Base-by-base conservation (phyloP, 2,888 invertebrate species). In the Deilephila porcellus region DNA sequence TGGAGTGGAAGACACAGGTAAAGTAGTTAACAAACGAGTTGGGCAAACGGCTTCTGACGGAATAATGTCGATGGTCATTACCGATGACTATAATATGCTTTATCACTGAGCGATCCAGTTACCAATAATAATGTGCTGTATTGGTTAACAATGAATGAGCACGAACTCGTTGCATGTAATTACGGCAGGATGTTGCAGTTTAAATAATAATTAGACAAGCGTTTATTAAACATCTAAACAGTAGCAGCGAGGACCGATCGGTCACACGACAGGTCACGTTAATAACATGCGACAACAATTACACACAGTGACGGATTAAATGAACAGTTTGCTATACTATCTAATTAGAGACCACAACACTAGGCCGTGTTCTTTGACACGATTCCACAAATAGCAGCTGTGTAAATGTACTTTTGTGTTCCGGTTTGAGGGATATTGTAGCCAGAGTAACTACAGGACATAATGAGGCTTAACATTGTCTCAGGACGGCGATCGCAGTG, bases 21-120 rank as follows among this genome's bases (percentile, higher is more conserved):
- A 45, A 67, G 52, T 67, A 17, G 63, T 76, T 60, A 71, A 70
- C 70, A 72, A 74, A 75, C 74, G 60, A 64, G 71, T 67, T 71
- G 73, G 80, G 80, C 79, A 81, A 80, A 79, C 73, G 74, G 64
- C 74, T 60, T 71, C 74, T 74, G 79, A 76, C 77, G 74, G 74
- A 73, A 73, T 82, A 83, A 83, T 80, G 80, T 75, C 74, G 70
- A 70, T 74, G 74, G 73, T 75, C 77, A 85, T 83, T 82, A 83
- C 74, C 72, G 79, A 79, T 80, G 80, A 79, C 78, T 79, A 45
- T 45, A 45, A 45, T 14, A 77, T 52, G 52, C 34, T 60, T 60
- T 70, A 56, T 73, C 53, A 62, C 20, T 17, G 34, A 32, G 45
- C 73, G 20, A 25, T 62, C 60, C 52, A 70, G 60, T 73, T 62